Percentiles rank a stretch among this genome's conserved stretches.
Conservation (phyloP, 1,140 invertebrate genomes). For the Carposina sasakii region DNA sequence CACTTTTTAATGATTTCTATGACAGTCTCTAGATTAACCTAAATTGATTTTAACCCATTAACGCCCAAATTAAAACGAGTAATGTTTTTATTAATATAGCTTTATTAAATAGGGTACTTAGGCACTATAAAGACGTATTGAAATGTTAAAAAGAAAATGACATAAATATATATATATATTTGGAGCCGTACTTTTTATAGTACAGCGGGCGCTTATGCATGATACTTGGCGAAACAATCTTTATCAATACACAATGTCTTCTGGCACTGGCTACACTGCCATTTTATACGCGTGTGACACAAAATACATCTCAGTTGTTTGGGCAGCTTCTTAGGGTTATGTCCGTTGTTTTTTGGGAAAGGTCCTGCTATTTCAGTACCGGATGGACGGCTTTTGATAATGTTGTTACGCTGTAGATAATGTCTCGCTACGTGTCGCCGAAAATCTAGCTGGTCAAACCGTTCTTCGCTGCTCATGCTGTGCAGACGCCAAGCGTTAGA, state of each 20-base stretch:
- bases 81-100: no score
- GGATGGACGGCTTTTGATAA: slow-evolving; percentile 25
- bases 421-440: slow-evolving; percentile 26
- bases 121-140: no score
- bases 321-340: slow-evolving; percentile 29
- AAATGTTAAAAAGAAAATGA: no score
- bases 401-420: slow-evolving; percentile 27
- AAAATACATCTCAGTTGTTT: slow-evolving; percentile 30
- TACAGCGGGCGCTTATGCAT: slow-evolving; percentile 9
- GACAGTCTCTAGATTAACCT: no score
- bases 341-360: slow-evolving; percentile 27
- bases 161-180: no score
- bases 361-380: slow-evolving; percentile 23
- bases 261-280: slow-evolving; percentile 28
- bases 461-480: slow-evolving; percentile 26
- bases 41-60: no score
- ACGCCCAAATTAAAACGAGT: no score
- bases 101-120: no score
- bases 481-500: slow-evolving; percentile 42
- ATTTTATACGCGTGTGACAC: slow-evolving; percentile 26
- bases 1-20: no score
- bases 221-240: slow-evolving; percentile 30
- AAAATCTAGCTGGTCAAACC: slow-evolving; percentile 29
- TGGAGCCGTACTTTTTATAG: no score
- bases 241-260: slow-evolving; percentile 32